Percentiles rank a stretch among this genome's conserved stretches.
These are phyloP conservation scores for Biston stratarius DNA, from an alignment of 2,888 invertebrate species.

Conservation along the genomic window DNA sequence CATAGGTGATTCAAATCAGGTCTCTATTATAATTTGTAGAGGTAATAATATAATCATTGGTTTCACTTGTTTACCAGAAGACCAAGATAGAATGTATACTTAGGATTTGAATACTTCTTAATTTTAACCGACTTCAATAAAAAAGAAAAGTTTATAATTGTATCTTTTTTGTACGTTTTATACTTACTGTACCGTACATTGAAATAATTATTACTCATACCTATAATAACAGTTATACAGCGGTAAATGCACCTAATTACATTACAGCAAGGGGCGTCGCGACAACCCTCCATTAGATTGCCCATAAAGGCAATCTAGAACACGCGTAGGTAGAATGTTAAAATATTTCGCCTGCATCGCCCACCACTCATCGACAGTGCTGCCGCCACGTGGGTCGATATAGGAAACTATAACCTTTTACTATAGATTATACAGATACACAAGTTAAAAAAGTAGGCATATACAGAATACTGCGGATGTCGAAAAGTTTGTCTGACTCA, in stretches of 20 bases:
- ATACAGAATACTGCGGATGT: background rate
- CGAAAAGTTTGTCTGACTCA: background rate
- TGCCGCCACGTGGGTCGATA: slow-evolving; percentile 59
- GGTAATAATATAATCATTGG: too few species aligned
- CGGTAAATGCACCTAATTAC: slow-evolving; percentile 5
- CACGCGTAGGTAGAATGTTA: slow-evolving; percentile 63
- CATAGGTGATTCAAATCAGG: too few species aligned
- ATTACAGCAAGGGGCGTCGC: background rate
- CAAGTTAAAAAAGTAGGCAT: background rate
- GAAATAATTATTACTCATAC: slow-evolving; percentile 6
- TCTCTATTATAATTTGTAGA: too few species aligned
- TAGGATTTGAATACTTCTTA: too few species aligned
- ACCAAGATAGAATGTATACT: too few species aligned
- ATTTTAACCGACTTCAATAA: too few species aligned
- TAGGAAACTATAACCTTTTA: slow-evolving; percentile 61
- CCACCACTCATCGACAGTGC: slow-evolving; percentile 58
- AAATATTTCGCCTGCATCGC: slow-evolving; percentile 68
- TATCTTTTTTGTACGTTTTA: too few species aligned
- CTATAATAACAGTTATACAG: slow-evolving; percentile 10
- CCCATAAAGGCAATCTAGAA: slow-evolving; percentile 64
- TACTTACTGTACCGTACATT: background rate
- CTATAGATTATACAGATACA: background rate
- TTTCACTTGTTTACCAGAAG: too few species aligned
- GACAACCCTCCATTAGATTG: slow-evolving; percentile 36
- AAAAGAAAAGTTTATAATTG: too few species aligned